Conservation (phyloP, 2,888 invertebrate species). For the Caenorhabditis panamensis region DNA sequence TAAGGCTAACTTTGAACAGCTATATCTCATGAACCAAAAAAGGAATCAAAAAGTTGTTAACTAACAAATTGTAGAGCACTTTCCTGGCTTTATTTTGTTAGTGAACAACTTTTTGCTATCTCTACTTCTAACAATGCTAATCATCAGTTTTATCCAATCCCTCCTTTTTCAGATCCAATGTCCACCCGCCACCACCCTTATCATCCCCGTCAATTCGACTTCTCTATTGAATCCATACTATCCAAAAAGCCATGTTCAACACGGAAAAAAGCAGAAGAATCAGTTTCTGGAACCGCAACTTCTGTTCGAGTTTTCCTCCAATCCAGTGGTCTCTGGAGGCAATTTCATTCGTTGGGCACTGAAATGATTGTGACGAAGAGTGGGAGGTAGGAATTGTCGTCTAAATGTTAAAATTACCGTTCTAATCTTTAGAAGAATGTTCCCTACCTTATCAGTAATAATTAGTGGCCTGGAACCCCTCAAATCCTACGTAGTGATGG, state of each 20-base stretch:
- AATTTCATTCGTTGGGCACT: constrained; percentile 90
- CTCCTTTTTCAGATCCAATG: neutral
- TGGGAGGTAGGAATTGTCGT: constrained; percentile 89
- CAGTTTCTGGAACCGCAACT: too few relatives aligned
- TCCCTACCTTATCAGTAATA: constrained; percentile 94
- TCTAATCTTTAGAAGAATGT: constrained; percentile 96
- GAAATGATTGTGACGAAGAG: constrained; percentile 99
- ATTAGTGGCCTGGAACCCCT: constrained; percentile 86
- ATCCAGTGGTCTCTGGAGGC: constrained; percentile 91
- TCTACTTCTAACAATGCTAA: neutral
- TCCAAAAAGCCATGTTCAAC: neutral
- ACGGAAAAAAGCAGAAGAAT: neutral
- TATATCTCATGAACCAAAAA: too few relatives aligned
- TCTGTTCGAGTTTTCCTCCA: constrained; percentile 56
- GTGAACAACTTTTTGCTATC: too few relatives aligned
- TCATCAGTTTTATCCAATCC: neutral
- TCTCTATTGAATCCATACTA: constrained; percentile 56
- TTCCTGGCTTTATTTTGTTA: too few relatives aligned
- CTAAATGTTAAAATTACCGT: too few relatives aligned
- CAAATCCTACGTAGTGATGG: constrained; percentile 75
- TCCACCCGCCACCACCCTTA: neutral
- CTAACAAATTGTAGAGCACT: too few relatives aligned
- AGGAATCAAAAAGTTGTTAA: too few relatives aligned
- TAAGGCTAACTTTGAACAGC: too few relatives aligned
- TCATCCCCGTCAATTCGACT: constrained; percentile 10